Percentiles rank a stretch among this genome's conserved stretches.
phyloP scores from a whole-genome alignment of 2,797 vertebrate species.

The Rhinophrynus dorsalis region DNA sequence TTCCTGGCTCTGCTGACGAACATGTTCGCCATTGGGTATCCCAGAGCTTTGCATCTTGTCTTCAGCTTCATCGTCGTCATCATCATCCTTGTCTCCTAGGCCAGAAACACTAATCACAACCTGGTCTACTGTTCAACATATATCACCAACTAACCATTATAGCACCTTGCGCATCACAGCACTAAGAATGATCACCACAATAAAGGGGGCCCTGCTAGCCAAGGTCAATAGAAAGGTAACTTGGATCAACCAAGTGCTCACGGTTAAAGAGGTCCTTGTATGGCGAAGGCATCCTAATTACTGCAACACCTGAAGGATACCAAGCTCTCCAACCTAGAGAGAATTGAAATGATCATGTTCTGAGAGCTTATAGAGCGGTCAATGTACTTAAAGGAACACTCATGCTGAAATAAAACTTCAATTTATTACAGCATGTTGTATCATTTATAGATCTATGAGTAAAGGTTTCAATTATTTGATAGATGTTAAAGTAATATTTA shows the following conservation, averaged over 20 bases:
- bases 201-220: conserved; percentile 32
- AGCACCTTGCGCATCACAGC: conserved; percentile 28
- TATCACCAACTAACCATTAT: conserved; percentile 4
- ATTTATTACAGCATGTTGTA: no score
- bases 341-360: conserved; percentile 36
- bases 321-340: conserved; percentile 47
- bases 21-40: conserved; percentile 83
- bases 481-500: no score
- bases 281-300: conserved; percentile 46
- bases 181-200: conserved; percentile 32
- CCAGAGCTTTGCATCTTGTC: conserved; percentile 93
- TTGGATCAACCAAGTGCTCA: conserved; percentile 37
- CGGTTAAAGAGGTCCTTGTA: conserved; percentile 48
- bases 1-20: conserved; percentile 91
- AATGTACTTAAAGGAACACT: no score
- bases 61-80: conserved; percentile 92
- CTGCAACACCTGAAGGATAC: conserved; percentile 43
- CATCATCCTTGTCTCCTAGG: conserved; percentile 96
- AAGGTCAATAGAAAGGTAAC: conserved; percentile 21
- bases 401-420: no score
- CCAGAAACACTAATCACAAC: conserved; percentile 50
- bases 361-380: neutral
- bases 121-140: neutral
- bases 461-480: no score
- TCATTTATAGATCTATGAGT: no score